Conservation (phyloP, 2,797 vertebrate species). For the Manis crassicaudata region DNA sequence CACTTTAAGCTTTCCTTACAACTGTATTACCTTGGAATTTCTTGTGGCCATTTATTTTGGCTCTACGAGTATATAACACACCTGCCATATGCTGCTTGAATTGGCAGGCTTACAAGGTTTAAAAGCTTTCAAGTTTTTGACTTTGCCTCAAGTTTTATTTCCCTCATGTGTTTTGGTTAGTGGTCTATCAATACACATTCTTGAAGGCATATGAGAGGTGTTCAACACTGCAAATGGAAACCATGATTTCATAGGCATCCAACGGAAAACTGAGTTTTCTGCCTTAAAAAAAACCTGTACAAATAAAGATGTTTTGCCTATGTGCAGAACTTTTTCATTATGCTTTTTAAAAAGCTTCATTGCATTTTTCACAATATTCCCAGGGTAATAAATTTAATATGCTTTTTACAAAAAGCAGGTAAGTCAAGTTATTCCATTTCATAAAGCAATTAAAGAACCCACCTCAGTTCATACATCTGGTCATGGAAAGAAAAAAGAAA, state of each 20-base stretch:
- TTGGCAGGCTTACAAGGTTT: constrained; percentile 70
- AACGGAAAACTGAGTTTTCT: constrained; percentile 52
- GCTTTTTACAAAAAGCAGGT: constrained; percentile 27
- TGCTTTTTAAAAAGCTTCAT: neutral
- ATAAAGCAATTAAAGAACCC: constrained; percentile 22
- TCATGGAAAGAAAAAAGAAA: neutral
- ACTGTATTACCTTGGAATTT: constrained; percentile 63
- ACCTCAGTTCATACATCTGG: neutral
- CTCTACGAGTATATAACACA: constrained; percentile 57
- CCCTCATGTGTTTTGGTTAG: constrained; percentile 41
- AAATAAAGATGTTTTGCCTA: constrained; percentile 43
- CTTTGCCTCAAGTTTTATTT: constrained; percentile 64
- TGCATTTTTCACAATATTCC: constrained; percentile 25
- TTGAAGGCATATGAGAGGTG: neutral
- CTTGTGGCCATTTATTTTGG: constrained; percentile 75
- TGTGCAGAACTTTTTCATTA: constrained; percentile 46
- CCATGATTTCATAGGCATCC: neutral
- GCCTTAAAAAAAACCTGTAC: neutral
- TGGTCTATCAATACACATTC: constrained; percentile 10
- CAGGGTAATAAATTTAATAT: neutral
- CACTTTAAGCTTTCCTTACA: constrained; percentile 72
- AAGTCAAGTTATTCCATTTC: constrained; percentile 47
- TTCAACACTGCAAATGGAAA: neutral
- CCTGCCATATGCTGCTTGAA: constrained; percentile 69
- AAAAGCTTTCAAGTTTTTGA: constrained; percentile 70